Percentiles rank a stretch among this genome's conserved stretches.
Conservation (phyloP, 2,113 vertebrate genomes). For the Lophotis ruficrista region DNA sequence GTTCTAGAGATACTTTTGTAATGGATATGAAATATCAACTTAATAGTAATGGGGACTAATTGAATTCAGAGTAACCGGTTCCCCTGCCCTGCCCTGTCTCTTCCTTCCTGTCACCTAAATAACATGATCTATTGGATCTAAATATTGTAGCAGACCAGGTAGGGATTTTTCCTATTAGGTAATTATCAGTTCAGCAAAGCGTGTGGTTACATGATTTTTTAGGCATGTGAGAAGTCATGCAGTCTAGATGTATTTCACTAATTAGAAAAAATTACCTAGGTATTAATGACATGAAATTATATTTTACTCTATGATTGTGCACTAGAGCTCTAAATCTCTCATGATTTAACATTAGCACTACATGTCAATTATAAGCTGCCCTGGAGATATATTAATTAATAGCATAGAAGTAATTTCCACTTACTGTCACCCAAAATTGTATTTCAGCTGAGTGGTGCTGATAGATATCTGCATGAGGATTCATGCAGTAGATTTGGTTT, state of each 20-base stretch:
- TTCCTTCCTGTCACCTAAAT: background rate
- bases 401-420: background rate
- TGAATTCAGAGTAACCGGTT: background rate
- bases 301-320: background rate
- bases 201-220: background rate
- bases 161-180: background rate
- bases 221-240: background rate
- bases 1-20: background rate
- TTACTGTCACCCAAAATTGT: background rate
- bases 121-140: background rate
- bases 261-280: background rate
- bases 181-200: background rate
- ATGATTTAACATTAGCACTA: background rate
- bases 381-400: slow-evolving; percentile 5
- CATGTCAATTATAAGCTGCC: background rate
- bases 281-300: background rate
- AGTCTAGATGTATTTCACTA: background rate
- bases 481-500: background rate
- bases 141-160: background rate
- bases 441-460: background rate
- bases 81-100: background rate
- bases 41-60: background rate
- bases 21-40: background rate
- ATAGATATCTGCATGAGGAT: background rate
- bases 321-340: background rate